Conservation (phyloP, 2,888 invertebrate genomes). For the Cephus spinipes region DNA sequence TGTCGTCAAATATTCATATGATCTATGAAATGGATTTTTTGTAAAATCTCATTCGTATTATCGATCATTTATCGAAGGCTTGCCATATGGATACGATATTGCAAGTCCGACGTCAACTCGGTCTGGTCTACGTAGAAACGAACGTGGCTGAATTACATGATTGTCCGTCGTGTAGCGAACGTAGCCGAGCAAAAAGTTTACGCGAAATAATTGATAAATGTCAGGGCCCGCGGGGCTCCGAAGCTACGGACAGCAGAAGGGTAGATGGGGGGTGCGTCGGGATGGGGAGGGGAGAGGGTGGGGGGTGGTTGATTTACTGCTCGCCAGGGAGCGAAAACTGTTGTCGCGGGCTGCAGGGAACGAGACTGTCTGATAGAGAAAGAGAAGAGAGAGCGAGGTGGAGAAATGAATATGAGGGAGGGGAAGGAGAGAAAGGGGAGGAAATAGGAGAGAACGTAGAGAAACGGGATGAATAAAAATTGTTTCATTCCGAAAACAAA, state of each 20-base stretch:
- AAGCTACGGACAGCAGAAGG: background rate
- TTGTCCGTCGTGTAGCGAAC: conserved; percentile 45
- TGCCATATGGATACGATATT: too few species aligned
- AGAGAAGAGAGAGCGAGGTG: conserved; percentile 15
- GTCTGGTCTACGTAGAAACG: conserved; percentile 11
- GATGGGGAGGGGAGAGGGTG: background rate
- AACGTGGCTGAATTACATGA: conserved; percentile 51
- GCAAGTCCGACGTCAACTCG: too few species aligned
- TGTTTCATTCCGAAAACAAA: background rate
- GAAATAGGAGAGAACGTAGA: conserved; percentile 14
- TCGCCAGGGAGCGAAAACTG: conserved; percentile 53
- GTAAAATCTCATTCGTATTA: too few species aligned
- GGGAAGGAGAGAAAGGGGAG: conserved; percentile 22
- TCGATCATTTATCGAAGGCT: too few species aligned
- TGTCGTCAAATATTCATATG: too few species aligned
- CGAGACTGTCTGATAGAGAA: conserved; percentile 16
- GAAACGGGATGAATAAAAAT: background rate
- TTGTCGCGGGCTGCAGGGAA: conserved; percentile 46
- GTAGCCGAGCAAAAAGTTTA: conserved; percentile 45
- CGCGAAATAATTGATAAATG: conserved; percentile 59
- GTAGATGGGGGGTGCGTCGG: conserved; percentile 1
- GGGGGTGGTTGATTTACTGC: conserved; percentile 49
- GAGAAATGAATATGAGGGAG: conserved; percentile 22
- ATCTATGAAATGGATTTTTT: too few species aligned
- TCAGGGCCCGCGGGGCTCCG: conserved; percentile 38